Base-by-base conservation (phyloP, 2,888 invertebrate species). In the Agrochola litura region DNA sequence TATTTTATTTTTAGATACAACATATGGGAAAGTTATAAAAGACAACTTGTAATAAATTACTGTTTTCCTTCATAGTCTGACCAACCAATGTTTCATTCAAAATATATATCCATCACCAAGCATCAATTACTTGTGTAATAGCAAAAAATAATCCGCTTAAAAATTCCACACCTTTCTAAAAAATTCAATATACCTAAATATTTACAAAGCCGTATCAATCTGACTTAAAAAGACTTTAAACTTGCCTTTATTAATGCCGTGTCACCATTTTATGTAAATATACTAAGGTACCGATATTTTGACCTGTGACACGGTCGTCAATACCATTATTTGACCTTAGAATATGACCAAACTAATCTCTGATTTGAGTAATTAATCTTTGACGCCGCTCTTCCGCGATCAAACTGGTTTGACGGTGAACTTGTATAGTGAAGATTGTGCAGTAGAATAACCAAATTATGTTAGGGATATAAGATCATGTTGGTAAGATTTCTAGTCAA, bases 351-450 rank as follows among this genome's bases (percentile, higher is more conserved):
- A 85, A 88, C 85, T 92, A 91, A 88, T 94, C 93, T 92, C 85
- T 91, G 91, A 84, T 86, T 77, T 56, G 73, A 85, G 91, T 93
- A 93, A 95, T 94, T 94, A 95, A 95, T 95, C 92, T 92, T 82
- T 73, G 73, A 16, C 25, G 70, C 61, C 41, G 84, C 89, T 93
- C 94, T 94, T 95, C 94, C 95, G 94, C 87, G 89, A 90, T 91
- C 73, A 82, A 92, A 94, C 93, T 84, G 91, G 94, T 93, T 93
- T 87, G 58, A 43, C 41, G n/a, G 6, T 66, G 5, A 58, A 41
- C 12, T 65, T 54, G 14, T 54, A 25, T 52, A 68, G 79, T 61
- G 5, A 8, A 73, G n/a, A n/a, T 60, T 12, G 2, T n/a, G 10
- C 80, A 77, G 86, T 75, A 79, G 30, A 5, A 60, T n/a, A 61